These are phyloP conservation scores for Cordylochernes scorpioides DNA, from an alignment of 2,888 invertebrate species.

Conservation along the genomic window DNA sequence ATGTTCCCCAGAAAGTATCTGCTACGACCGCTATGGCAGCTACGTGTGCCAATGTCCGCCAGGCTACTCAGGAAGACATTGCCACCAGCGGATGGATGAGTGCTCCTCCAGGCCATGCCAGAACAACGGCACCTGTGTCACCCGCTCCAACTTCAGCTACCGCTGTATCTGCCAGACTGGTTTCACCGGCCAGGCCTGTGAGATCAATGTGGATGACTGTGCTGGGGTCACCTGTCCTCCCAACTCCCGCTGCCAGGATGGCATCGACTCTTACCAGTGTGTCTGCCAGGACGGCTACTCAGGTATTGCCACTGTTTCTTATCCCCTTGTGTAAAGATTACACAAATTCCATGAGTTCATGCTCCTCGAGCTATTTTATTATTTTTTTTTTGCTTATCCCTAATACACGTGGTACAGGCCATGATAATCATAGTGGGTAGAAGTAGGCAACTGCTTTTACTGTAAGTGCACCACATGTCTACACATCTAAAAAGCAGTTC, in stretches of 20 bases:
- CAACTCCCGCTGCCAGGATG: constrained; percentile 11
- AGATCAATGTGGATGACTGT: constrained; percentile 71
- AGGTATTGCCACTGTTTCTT: no score
- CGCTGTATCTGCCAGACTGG: constrained; percentile 7
- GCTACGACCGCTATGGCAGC: constrained; percentile 74
- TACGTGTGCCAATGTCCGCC: constrained; percentile 92
- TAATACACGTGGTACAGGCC: no score
- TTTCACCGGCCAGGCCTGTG: constrained; percentile 28
- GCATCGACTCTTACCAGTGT: constrained; percentile 8
- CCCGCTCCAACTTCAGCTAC: constrained; percentile 6
- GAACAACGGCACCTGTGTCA: constrained; percentile 46
- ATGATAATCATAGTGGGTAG: no score
- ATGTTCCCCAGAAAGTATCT: no score
- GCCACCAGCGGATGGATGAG: constrained; percentile 45
- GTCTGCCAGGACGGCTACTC: constrained; percentile 8
- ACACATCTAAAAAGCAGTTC: no score
- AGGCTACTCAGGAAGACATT: constrained; percentile 31
- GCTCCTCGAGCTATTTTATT: no score
- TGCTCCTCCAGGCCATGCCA: constrained; percentile 53
- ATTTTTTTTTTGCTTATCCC: no score
- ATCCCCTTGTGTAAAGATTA: no score
- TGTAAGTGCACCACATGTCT: no score
- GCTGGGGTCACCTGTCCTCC: constrained; percentile 6
- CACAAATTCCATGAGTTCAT: no score
- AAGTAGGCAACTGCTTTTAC: no score